These are phyloP conservation scores for Capricornis sumatraensis DNA, from an alignment of 2,113 vertebrate species.

Conservation along the genomic window DNA sequence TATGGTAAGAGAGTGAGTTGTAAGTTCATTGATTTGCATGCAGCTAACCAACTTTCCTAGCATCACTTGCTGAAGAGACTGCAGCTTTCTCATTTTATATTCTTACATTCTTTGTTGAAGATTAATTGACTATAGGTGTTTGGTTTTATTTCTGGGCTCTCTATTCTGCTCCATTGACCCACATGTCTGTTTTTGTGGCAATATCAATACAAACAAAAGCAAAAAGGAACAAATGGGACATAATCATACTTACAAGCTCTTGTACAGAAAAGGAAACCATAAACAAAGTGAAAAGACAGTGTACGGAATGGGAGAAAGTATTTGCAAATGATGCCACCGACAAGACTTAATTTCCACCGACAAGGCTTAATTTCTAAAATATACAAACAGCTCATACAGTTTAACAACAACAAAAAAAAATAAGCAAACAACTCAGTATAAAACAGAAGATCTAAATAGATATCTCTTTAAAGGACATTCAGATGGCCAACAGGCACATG, in stretches of 20 bases:
- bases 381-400: not conserved
- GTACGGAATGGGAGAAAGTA: not conserved
- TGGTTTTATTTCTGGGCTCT: not conserved
- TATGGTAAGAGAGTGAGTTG: not conserved
- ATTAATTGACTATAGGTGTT: not conserved
- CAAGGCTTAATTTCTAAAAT: not conserved
- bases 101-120: not conserved
- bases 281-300: not conserved
- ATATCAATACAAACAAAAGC: not conserved
- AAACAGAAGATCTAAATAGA: not conserved
- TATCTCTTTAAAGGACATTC: not conserved
- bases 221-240: not conserved
- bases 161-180: not conserved
- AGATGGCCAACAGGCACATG: not conserved
- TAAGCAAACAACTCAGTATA: not conserved
- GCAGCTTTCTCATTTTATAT: not conserved
- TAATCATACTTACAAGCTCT: not conserved
- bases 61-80: not conserved
- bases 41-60: not conserved
- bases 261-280: not conserved
- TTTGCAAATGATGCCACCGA: not conserved
- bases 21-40: not conserved
- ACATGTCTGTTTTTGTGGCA: not conserved
- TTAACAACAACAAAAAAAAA: not conserved
- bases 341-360: not conserved